Conservation (phyloP, 2,888 invertebrate species). For the Monopis laevigella region DNA sequence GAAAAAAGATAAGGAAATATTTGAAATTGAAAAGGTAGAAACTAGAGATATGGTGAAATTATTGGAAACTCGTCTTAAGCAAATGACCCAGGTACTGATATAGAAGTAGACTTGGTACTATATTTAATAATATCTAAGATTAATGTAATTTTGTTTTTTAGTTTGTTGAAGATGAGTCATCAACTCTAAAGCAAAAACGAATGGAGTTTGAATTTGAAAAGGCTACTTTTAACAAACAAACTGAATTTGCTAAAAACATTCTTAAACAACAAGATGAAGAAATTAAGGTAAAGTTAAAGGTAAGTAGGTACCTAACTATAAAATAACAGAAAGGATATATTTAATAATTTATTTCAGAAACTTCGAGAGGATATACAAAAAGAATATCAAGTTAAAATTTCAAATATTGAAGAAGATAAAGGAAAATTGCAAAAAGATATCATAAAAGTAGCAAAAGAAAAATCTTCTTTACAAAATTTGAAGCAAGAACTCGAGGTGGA, state of each 20-base stretch:
- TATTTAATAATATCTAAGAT: not conserved
- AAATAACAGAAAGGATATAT: not conserved
- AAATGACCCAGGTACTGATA: constrained; percentile 59
- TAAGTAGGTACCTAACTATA: not conserved
- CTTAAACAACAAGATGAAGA: constrained; percentile 69
- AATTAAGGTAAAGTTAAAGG: constrained; percentile 52
- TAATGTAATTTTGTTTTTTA: constrained; percentile 23
- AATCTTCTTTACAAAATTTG: constrained; percentile 39
- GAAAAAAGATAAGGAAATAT: constrained; percentile 62
- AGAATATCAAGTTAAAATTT: constrained; percentile 47
- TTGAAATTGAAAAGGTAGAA: constrained; percentile 65
- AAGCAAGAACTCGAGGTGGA: constrained; percentile 52
- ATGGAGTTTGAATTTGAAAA: constrained; percentile 69
- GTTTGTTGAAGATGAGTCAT: constrained; percentile 56
- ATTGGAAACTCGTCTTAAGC: constrained; percentile 65
- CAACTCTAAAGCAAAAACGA: constrained; percentile 63
- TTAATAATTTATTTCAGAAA: constrained; percentile 27
- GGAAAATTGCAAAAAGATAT: constrained; percentile 39
- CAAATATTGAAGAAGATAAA: constrained; percentile 49
- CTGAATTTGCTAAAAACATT: constrained; percentile 63
- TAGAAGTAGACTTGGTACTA: not conserved
- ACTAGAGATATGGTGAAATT: constrained; percentile 59
- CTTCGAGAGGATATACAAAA: constrained; percentile 50
- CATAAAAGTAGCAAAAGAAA: constrained; percentile 42
- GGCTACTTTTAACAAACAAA: constrained; percentile 69